Percentiles rank a stretch among this genome's conserved stretches.
phyloP scores from a whole-genome alignment of 2,888 invertebrate genomes.

The Drosophila gaucha region DNA sequence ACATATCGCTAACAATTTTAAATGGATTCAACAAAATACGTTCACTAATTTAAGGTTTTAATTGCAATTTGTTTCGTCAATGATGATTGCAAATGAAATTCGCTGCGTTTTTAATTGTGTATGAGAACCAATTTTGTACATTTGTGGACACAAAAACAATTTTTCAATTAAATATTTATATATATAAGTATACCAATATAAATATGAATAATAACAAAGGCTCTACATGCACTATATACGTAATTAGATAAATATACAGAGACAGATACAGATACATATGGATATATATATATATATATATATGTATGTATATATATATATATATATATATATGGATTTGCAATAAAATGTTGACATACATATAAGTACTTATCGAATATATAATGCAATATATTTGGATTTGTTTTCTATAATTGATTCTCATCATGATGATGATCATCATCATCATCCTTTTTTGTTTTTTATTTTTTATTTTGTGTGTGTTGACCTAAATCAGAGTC shows the following conservation, averaged over 20 bases:
- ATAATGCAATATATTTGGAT: conserved; percentile 74
- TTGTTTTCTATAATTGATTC: conserved; percentile 72
- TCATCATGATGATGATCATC: conserved; percentile 26
- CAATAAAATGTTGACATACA: conserved; percentile 61
- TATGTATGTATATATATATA: conserved; percentile 27
- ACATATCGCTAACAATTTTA: conserved; percentile 56
- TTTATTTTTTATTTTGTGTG: conserved; percentile 24
- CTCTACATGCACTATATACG: conserved; percentile 67
- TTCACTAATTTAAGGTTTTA: conserved; percentile 54
- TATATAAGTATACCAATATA: conserved; percentile 24
- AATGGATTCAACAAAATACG: conserved; percentile 67
- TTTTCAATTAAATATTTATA: conserved; percentile 36
- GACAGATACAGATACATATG: conserved; percentile 36
- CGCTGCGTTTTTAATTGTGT: conserved; percentile 72
- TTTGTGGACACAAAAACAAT: conserved; percentile 59
- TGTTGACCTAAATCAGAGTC: conserved; percentile 73
- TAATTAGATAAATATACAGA: conserved; percentile 47
- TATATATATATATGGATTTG: conserved; percentile 40
- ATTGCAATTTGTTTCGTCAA: conserved; percentile 50
- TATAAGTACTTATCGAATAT: conserved; percentile 61
- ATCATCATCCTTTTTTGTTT: conserved; percentile 8
- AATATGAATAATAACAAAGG: conserved; percentile 65
- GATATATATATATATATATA: conserved; percentile 14
- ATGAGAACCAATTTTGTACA: conserved; percentile 80
- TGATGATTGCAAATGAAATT: conserved; percentile 72